phyloP scores from a whole-genome alignment of 2,113 vertebrate species.

The Zosterops borbonicus region DNA sequence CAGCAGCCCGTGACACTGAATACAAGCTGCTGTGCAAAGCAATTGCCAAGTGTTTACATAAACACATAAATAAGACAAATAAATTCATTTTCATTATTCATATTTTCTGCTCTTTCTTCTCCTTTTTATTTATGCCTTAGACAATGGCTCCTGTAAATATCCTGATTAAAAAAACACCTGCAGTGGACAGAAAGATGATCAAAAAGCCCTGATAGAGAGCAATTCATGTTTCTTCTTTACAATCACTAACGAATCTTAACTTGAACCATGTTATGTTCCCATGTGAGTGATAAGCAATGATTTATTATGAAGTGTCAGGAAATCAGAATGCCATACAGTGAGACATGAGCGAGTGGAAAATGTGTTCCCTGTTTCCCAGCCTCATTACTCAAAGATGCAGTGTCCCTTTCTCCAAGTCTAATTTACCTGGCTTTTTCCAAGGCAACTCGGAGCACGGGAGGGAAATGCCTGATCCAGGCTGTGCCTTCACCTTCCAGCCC shows the following conservation, averaged over 20 bases:
- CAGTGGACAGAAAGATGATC: conserved; percentile 71
- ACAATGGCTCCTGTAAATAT: conserved; percentile 77
- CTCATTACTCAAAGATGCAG: conserved; percentile 78
- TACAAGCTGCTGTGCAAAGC: conserved; percentile 42
- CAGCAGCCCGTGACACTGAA: neutral
- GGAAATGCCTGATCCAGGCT: neutral
- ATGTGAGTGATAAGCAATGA: conserved; percentile 80
- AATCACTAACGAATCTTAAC: conserved; percentile 82
- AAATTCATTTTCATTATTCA: conserved; percentile 76
- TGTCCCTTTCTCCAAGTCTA: conserved; percentile 70
- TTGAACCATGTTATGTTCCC: conserved; percentile 75
- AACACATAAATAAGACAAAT: conserved; percentile 76
- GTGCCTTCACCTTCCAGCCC: neutral
- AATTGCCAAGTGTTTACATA: conserved; percentile 70
- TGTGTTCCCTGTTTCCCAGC: conserved; percentile 75
- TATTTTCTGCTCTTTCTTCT: conserved; percentile 62
- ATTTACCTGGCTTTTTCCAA: conserved; percentile 65
- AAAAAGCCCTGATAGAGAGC: conserved; percentile 69
- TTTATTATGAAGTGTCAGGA: conserved; percentile 78
- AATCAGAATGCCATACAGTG: conserved; percentile 76
- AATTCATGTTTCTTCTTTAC: conserved; percentile 77
- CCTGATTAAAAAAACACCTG: conserved; percentile 65
- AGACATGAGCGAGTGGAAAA: conserved; percentile 79
- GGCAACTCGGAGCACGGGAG: neutral
- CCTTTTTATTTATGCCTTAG: conserved; percentile 76